Conservation (phyloP, 2,797 vertebrate genomes). For the Lepus townsendii region DNA sequence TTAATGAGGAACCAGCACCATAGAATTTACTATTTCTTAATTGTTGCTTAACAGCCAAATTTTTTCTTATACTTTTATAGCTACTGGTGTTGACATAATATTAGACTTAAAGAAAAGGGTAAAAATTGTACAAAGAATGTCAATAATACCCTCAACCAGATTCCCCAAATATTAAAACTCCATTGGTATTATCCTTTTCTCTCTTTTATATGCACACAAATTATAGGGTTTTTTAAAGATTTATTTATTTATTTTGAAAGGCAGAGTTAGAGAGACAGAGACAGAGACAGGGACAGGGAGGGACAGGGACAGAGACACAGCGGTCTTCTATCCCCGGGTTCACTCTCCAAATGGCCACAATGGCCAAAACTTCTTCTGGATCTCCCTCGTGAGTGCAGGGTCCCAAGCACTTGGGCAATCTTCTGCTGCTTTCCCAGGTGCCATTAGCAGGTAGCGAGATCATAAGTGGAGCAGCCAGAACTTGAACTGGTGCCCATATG, state of each 20-base stretch:
- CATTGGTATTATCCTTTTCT: not conserved
- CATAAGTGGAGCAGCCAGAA: too few species aligned
- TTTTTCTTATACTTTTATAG: slow-evolving; percentile 2
- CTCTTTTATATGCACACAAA: not conserved
- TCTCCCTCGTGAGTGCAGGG: too few species aligned
- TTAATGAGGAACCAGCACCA: not conserved
- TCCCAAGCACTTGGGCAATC: too few species aligned
- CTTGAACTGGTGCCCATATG: too few species aligned
- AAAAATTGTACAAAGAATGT: slow-evolving; percentile 45
- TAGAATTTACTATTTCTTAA: not conserved
- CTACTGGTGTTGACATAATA: not conserved
- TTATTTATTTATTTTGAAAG: not conserved
- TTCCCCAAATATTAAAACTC: slow-evolving; percentile 33
- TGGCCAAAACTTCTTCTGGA: too few species aligned
- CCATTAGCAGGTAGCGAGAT: too few species aligned
- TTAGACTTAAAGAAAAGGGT: not conserved
- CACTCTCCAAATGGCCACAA: too few species aligned
- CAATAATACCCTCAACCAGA: not conserved
- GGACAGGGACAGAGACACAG: too few species aligned
- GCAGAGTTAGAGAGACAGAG: too few species aligned
- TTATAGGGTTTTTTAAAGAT: not conserved
- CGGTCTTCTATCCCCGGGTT: too few species aligned
- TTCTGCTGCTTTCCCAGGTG: too few species aligned
- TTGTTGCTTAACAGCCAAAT: not conserved
- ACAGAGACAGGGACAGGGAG: too few species aligned